Evolutionary conservation across 2,113 vertebrate genomes (phyloP), one percentile per base, ranked within the genome.

Genomic region (Leuciscus idus): DNA sequence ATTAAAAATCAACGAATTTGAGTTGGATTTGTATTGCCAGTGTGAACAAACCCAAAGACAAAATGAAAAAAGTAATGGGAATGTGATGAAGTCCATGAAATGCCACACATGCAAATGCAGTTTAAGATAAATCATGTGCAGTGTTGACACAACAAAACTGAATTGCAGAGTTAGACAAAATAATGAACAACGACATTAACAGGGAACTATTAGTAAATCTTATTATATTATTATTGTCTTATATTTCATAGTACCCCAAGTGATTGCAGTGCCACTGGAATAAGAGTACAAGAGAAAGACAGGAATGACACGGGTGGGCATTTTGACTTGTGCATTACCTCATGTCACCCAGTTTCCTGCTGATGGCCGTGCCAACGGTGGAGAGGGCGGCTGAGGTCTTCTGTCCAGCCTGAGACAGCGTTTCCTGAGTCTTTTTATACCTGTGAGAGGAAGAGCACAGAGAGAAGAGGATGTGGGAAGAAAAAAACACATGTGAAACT

Each of bases 381-480:
- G 94, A 96, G 86, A 99, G 90, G 62, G 97, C 98, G 23, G 97
- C 97, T 3, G 95, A 97, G 21, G 98, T 99, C 94, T 97, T 99
- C 95, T 97, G 97, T 75, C 98, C 97, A 0, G 98, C 98, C 93
- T 97, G 96, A 64, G 97, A 96, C 26, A 99, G 95, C 0, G 98
- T 99, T 94, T 99, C 98, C 92, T 98, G 97, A 88, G 98, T 99
- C 95, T 98, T 99, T 95, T 98, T 99, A 55, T 99, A 99, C 88
- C 98, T 99, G 90, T 5, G 76, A 68, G 15, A 61, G 12, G 1
- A 70, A 57, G 13, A 77, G 11, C 2, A 19, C 46, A 57, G 8
- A 59, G 19, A 52, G 33, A 81, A 68, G 28, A 64, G 28, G 43
- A 76, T 30, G 76, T 62, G 55, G 2, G 61, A 5, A 66, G 46